A percentile compares a stretch with the other conserved stretches of the same genome.
These are phyloP conservation scores for Macrosiphum euphorbiae DNA, from an alignment of 2,888 invertebrate genomes.

Conservation along the genomic window DNA sequence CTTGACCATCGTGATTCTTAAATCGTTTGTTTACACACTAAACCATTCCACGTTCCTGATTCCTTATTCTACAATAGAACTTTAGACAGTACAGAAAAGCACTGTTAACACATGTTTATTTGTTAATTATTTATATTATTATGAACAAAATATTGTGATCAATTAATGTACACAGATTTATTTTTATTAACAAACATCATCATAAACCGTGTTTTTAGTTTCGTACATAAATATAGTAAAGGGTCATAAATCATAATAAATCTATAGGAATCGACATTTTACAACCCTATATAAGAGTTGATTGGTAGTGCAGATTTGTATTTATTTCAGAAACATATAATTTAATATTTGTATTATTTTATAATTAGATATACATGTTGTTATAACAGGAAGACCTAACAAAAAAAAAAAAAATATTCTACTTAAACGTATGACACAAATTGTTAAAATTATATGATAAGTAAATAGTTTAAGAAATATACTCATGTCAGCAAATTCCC, in stretches of 20 bases:
- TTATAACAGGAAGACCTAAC: no score
- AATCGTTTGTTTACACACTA: conserved; percentile 26
- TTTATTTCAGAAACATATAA: neutral
- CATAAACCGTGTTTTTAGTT: neutral
- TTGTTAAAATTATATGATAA: no score
- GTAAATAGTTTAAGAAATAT: no score
- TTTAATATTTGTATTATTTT: neutral
- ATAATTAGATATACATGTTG: neutral
- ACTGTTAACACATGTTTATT: conserved; percentile 10
- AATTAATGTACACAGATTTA: neutral
- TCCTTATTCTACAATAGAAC: neutral
- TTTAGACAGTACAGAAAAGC: neutral
- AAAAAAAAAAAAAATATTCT: no score
- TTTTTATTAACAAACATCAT: neutral
- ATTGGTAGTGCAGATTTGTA: neutral
- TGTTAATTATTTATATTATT: neutral
- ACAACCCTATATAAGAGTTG: neutral
- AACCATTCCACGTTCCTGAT: neutral
- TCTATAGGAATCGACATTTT: neutral
- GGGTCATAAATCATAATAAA: neutral
- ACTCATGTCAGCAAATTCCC: no score
- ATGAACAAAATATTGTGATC: neutral
- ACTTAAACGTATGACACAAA: no score
- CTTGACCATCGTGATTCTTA: conserved; percentile 25
- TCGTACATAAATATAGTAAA: neutral